Evolutionary conservation across 2,888 invertebrate species (phyloP), one percentile per base, ranked within the genome.

Genomic region (Lasioglossum lativentre): DNA sequence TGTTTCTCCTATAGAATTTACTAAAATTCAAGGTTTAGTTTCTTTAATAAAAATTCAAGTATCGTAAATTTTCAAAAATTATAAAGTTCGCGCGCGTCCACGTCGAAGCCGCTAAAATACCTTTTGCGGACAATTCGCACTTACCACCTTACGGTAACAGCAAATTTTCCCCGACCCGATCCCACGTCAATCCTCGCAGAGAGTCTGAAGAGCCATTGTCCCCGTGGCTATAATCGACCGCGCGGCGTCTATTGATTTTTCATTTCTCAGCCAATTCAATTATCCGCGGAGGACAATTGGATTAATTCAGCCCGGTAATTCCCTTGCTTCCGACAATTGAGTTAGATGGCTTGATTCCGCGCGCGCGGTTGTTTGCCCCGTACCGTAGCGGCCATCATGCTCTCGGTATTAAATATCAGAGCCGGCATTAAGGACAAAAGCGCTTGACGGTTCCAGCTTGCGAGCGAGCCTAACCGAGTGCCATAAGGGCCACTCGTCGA

Each of bases 261-360:
- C 86, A 82, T 82, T 88, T 90, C 88, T 81, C 73, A 40, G 73
- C 38, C 89, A 90, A 90, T 90, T 90, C 85, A 83, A 90, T 90
- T 90, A 90, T 76, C 72, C 70, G 34, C 78, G 56, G 56, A 78
- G 47, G 83, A 82, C 85, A 90, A 90, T 90, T 90, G 90, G 90
- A 90, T 90, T 89, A 90, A 90, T 90, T 78, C 85, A 75, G 83
- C 73, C 79, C 82, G 85, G 88, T 85, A 86, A 90, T 90, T 89
- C 88, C 83, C 81, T 45, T 71, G 80, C 82, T 88, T 30, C 77
- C 83, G 73, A 83, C 85, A 86, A 90, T 90, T 80, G 88, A 90
- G 79, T 89, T 90, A 89, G 86, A 89, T 82, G 83, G 80, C 82
- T 83, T 59, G 82, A 76, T 79, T 81, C 80, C 72, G 30, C 83